These are phyloP conservation scores for Drosophila melanogaster DNA, from an alignment of 1,140 invertebrate genomes.

Conservation along the genomic window Release_6_plus_ISO1_MT NT_033777.3:13324501-13325000, in stretches of 20 bases:
- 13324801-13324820: slow-evolving; percentile 66
- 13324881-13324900: not conserved
- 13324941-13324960: not conserved
- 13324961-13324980: slow-evolving; percentile 44
- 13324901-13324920: slow-evolving; percentile 1
- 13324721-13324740: slow-evolving; percentile 60
- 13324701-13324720: slow-evolving; percentile 70
- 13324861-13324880: slow-evolving; percentile 14
- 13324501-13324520: not conserved
- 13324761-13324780: slow-evolving; percentile 81
- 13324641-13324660: slow-evolving; percentile 5
- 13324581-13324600: not conserved
- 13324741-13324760: slow-evolving; percentile 3
- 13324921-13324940: too few relatives aligned
- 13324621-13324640: not conserved
- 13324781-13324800: slow-evolving; percentile 71
- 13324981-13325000: slow-evolving; percentile 34
- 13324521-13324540: not conserved
- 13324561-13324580: not conserved
- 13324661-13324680: slow-evolving; percentile 33
- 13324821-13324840: slow-evolving; percentile 52
- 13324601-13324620: not conserved
- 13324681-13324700: slow-evolving; percentile 70
- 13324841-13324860: slow-evolving; percentile 6
- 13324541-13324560: not conserved